phyloP scores from a whole-genome alignment of 2,797 vertebrate species.

The Carcharodon carcharias region DNA sequence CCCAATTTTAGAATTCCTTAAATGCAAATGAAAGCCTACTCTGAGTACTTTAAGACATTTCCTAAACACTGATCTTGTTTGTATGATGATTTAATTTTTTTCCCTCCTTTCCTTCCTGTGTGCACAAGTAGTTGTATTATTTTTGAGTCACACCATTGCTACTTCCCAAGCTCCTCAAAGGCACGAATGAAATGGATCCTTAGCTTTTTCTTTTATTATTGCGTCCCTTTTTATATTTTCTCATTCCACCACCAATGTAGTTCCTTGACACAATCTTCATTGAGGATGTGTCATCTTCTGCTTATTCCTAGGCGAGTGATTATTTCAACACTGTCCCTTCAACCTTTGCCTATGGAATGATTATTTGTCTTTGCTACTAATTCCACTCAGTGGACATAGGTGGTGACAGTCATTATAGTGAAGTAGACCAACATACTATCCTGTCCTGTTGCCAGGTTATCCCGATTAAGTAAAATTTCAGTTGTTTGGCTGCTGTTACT shows the following conservation, averaged over 20 bases:
- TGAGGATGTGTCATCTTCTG: background rate
- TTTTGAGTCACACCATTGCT: background rate
- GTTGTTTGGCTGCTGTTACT: background rate
- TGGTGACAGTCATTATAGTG: background rate
- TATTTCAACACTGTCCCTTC: background rate
- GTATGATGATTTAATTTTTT: background rate
- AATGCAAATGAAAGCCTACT: constrained; percentile 50
- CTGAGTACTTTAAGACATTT: constrained; percentile 68
- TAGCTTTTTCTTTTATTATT: background rate
- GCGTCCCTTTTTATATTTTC: background rate
- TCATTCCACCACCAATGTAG: background rate
- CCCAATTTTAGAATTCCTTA: constrained; percentile 59
- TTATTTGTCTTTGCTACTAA: background rate
- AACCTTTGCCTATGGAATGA: background rate
- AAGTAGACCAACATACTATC: background rate
- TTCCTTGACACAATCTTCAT: background rate
- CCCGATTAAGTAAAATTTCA: background rate
- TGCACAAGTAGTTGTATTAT: background rate
- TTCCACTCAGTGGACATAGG: background rate
- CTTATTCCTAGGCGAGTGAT: background rate
- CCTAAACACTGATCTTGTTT: constrained; percentile 53
- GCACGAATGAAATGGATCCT: background rate
- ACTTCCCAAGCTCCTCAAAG: background rate
- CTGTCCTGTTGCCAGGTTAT: background rate
- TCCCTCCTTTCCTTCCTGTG: background rate